Base-by-base conservation (phyloP, 2,797 vertebrate species). In the Odontamblyopus rebecca region DNA sequence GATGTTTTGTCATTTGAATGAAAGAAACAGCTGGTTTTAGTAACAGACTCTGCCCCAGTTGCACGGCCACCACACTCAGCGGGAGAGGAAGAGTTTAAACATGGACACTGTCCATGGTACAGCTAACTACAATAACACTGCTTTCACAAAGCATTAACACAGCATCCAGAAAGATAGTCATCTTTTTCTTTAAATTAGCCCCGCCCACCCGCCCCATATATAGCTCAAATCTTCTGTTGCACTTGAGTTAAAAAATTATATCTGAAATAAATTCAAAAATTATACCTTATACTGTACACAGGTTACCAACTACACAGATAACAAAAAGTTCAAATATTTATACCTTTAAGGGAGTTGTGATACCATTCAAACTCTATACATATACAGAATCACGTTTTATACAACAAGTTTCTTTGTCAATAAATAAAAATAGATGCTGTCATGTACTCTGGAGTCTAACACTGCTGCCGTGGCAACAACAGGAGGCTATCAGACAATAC, bases 351-450 rank as follows among this genome's bases (percentile, higher is more conserved):
- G 88, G 82, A 92, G 89, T 86, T 70, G 83, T 89, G 85, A 92
- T 91, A 93, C 91, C 88, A 89, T 93, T 93, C 87, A 92, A 93
- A 92, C 85, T 94, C 91, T 94, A 94, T 92, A 89, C 87, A 91
- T 92, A 92, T 93, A 93, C 92, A 95, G 27, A 61, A 61, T 16
- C 59, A 61, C 59, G 15, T 89, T 93, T 93, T 91, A 83, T 92
- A 95, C 93, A 94, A 93, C 89, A 92, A 91, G 90, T 92, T 76
- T 87, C 60, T 75, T 93, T 84, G 81, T 93, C 90, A 94, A 94
- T 95, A 94, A 94, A 94, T 94, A 95, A 94, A 94, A 95, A 94
- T 94, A 95, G 90, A 91, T 90, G 93, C 86, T 91, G 89, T 93
- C 84, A 83, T 91, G 89, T 91, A 91, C 88, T 93, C 89, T 93